Base-by-base conservation (phyloP, 2,888 invertebrate genomes). In the Netelia fuscicornis region DNA sequence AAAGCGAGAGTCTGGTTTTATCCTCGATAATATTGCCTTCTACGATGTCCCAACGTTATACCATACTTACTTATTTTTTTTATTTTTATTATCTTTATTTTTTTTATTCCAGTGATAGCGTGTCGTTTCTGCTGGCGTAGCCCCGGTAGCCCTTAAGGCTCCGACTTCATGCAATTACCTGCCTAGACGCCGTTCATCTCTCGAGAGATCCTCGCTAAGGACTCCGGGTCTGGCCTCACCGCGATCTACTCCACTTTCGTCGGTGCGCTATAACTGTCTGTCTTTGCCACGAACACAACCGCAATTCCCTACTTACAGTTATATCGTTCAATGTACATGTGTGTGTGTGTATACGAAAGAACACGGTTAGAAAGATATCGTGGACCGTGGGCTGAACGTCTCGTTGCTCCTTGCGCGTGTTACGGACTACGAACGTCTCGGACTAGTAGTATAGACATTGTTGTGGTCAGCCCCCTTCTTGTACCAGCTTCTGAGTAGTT, bases 361-460 rank as follows among this genome's bases (percentile, higher is more conserved):
- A n/a, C 30, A 54, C 54, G 17, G 44, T 42, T 20, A 20, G 20
- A 20, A 9, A 52, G 30, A 58, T 71, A 65, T 79, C 58, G 77
- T 71, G 81, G 10, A 25, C 42, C 67, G n/a, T 42, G 56, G 56
- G 13, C 25, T 42, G 5, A 56, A 23, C 65, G 75, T 76, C 37
- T 76, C 17, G 56, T 74, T 58, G 79, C 81, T 77, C 56, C 11
- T n/a, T 58, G 25, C 68, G 37, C 70, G n/a, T 58, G 72, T 52
- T 17, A 52, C 11, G 42, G 48, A 20, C 65, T 42, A 64, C 56
- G 71, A 72, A 54, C 74, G 17, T 71, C 71, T 83, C 42, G 37
- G 42, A 23, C 56, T 89, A 92, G 92, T 92, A 86, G 92, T 91
- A 89, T 86, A 90, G 89, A 89, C 89, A 88, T 89, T 89, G 91